Evolutionary conservation across 2,888 invertebrate species (phyloP).

Genomic region (Drepanosiphum platanoidis): DNA sequence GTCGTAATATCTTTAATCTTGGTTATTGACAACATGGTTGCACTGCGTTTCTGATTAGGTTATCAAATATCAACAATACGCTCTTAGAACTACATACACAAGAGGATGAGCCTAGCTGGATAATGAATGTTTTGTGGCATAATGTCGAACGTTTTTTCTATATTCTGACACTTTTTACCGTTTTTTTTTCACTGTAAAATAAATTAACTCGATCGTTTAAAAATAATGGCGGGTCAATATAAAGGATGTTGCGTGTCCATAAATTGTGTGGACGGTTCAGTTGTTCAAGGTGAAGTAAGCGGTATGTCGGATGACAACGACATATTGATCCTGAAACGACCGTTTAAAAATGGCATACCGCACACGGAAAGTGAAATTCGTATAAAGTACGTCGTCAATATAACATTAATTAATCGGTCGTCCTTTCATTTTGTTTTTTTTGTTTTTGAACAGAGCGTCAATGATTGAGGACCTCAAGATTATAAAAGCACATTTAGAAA

Average conservation of each 20-base stretch:
- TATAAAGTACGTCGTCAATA: conserved; percentile 17
- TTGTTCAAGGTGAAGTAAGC: conserved; percentile 83
- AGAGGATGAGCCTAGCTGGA: neutral
- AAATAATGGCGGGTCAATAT: conserved; percentile 68
- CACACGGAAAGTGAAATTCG: conserved; percentile 69
- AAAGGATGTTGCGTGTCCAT: conserved; percentile 86
- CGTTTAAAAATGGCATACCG: conserved; percentile 83
- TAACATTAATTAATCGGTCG: neutral
- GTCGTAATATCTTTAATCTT: too few species aligned
- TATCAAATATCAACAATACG: conserved; percentile 33
- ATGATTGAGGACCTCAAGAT: conserved; percentile 82
- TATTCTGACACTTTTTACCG: neutral
- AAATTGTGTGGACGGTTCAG: conserved; percentile 81
- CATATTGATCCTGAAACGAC: conserved; percentile 78
- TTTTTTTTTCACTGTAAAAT: neutral
- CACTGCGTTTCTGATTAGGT: conserved; percentile 19
- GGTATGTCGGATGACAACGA: conserved; percentile 76
- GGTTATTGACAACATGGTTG: conserved; percentile 10
- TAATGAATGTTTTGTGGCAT: neutral
- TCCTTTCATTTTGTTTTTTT: conserved; percentile 57
- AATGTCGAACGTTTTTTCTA: neutral
- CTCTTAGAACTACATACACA: too few species aligned
- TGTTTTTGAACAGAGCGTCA: conserved; percentile 71
- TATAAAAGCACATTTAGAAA: conserved; percentile 72
- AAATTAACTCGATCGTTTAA: neutral